Evolutionary conservation across 1,140 invertebrate genomes (phyloP).

Genomic region (Venturia canescens): DNA sequence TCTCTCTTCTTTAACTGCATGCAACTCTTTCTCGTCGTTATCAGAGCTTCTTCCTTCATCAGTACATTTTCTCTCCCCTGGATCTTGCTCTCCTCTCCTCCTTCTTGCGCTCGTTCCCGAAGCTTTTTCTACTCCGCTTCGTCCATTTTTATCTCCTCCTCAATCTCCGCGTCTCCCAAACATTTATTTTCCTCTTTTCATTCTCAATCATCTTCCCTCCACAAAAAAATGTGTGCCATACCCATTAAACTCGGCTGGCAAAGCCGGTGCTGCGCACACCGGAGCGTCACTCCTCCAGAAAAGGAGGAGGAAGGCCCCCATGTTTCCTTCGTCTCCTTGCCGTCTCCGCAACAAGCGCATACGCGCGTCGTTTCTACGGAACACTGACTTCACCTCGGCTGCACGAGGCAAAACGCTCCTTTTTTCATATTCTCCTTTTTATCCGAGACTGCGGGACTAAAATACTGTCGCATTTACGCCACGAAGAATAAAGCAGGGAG

Average conservation of each 20-base stretch:
- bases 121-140: not conserved
- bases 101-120: conserved; percentile 50
- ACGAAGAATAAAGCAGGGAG: not conserved
- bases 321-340: not conserved
- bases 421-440: no score
- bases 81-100: not conserved
- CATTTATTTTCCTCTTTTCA: no score
- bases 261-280: not conserved
- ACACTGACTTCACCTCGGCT: not conserved
- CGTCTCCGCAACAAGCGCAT: not conserved
- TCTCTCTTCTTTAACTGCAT: not conserved
- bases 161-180: no score
- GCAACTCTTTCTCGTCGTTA: conserved; percentile 39
- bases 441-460: no score
- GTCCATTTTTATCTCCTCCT: no score
- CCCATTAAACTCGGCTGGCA: not conserved
- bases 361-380: conserved; percentile 16
- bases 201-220: not conserved
- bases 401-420: conserved; percentile 3
- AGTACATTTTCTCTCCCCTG: not conserved
- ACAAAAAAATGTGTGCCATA: conserved; percentile 46
- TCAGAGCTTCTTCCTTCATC: conserved; percentile 36
- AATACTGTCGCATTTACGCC: no score
- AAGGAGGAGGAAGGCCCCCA: no score
- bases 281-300: not conserved